Conservation (phyloP, 2,113 vertebrate genomes). For the Silurus meridionalis region DNA sequence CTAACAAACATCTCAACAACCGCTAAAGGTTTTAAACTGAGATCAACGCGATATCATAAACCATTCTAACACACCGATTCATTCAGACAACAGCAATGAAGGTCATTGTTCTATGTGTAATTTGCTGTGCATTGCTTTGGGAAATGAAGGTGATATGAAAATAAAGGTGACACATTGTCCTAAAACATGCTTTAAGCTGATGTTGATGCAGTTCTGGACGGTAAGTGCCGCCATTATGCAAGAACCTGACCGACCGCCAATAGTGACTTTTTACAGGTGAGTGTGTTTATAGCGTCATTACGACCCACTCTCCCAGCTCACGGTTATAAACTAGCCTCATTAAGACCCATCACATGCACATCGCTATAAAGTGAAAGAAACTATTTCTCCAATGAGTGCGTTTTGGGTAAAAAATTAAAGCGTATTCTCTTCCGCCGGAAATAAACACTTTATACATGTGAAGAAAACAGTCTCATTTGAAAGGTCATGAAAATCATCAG, state of each 20-base stretch:
- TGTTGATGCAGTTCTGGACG: not conserved
- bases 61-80: not conserved
- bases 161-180: not conserved
- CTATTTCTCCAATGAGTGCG: not conserved
- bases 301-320: slow-evolving; percentile 56
- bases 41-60: not conserved
- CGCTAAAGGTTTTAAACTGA: no score
- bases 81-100: not conserved
- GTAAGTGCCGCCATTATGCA: slow-evolving; percentile 40
- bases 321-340: slow-evolving; percentile 61
- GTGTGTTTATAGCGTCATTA: slow-evolving; percentile 63
- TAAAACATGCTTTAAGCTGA: not conserved
- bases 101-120: not conserved
- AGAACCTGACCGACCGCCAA: not conserved
- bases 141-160: not conserved
- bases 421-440: not conserved
- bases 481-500: slow-evolving; percentile 30
- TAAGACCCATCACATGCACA: slow-evolving; percentile 53
- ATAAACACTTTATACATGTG: not conserved
- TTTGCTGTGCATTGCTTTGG: not conserved
- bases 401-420: not conserved
- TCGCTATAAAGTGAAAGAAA: slow-evolving; percentile 43
- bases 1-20: no score
- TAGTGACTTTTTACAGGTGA: slow-evolving; percentile 38
- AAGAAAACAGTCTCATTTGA: slow-evolving; percentile 31